phyloP scores from a whole-genome alignment of 2,888 invertebrate genomes.

The Polymixis lichenea region DNA sequence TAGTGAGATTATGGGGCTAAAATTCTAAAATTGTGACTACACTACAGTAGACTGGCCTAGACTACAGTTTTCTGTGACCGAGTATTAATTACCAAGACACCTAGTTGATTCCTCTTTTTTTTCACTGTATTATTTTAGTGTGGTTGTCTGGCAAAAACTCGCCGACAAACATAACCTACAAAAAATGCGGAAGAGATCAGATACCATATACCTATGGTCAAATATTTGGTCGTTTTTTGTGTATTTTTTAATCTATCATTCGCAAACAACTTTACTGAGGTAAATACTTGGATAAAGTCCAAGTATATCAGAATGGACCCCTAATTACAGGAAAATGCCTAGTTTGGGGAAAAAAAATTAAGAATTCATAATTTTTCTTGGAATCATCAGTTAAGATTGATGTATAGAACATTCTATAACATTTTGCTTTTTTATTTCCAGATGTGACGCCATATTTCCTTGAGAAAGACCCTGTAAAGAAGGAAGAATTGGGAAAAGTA shows the following conservation, averaged over 20 bases:
- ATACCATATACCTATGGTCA: too few relatives aligned
- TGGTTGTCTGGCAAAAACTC: background rate
- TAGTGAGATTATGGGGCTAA: background rate
- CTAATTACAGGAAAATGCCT: too few relatives aligned
- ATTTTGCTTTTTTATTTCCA: background rate
- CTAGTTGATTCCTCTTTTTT: background rate
- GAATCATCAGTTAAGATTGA: background rate
- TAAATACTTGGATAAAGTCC: too few relatives aligned
- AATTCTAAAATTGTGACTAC: background rate
- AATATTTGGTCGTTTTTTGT: background rate
- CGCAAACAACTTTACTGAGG: too few relatives aligned
- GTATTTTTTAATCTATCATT: too few relatives aligned
- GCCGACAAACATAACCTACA: background rate
- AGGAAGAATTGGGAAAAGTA: constrained; percentile 23
- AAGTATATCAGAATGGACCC: too few relatives aligned
- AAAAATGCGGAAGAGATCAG: constrained; percentile 3
- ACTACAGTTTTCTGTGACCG: background rate
- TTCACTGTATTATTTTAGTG: background rate
- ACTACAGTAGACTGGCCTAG: too few relatives aligned
- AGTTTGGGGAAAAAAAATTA: too few relatives aligned
- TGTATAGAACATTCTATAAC: background rate
- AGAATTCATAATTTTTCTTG: background rate
- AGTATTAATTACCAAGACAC: background rate
- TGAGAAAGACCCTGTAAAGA: constrained; percentile 35
- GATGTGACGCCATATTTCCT: constrained; percentile 20